Conservation (phyloP, 2,113 vertebrate species). For the Sinocyclocheilus maitianheensis region DNA sequence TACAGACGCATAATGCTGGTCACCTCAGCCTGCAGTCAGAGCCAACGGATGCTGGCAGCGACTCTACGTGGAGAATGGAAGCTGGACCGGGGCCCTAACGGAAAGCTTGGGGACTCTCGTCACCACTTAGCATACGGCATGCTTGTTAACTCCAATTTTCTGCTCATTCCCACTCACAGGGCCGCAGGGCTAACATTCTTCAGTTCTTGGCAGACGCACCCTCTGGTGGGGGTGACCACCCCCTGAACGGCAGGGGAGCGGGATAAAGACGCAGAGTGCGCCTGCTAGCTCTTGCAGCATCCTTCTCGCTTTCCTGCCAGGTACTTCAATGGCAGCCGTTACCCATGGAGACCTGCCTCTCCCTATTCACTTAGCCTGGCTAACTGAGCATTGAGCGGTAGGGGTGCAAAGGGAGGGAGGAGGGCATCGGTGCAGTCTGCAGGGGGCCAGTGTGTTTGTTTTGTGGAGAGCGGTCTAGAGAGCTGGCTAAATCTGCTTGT, state of each 20-base stretch:
- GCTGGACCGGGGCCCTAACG: constrained; percentile 69
- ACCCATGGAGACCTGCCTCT: constrained; percentile 66
- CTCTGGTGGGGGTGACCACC: constrained; percentile 66
- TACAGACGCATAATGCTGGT: constrained; percentile 31
- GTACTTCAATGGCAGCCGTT: constrained; percentile 67
- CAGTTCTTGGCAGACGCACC: constrained; percentile 66
- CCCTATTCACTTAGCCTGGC: constrained; percentile 65
- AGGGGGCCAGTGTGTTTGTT: constrained; percentile 65
- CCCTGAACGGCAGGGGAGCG: constrained; percentile 58
- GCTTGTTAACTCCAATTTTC: constrained; percentile 81
- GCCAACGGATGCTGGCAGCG: constrained; percentile 46
- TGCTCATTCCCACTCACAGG: constrained; percentile 68
- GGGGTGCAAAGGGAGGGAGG: constrained; percentile 64
- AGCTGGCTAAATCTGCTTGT: constrained; percentile 62
- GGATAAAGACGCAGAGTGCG: constrained; percentile 27
- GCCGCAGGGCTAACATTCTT: constrained; percentile 66
- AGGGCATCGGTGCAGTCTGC: constrained; percentile 64
- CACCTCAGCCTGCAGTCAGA: constrained; percentile 45
- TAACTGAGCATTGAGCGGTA: constrained; percentile 60
- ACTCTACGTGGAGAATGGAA: constrained; percentile 51
- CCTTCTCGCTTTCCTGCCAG: constrained; percentile 66
- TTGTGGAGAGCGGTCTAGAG: constrained; percentile 46
- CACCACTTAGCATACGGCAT: constrained; percentile 73
- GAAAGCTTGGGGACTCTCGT: constrained; percentile 71
- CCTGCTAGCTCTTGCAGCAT: constrained; percentile 59